Percentiles rank a stretch among this genome's conserved stretches.
Conservation (phyloP, 2,888 invertebrate species). For the Anodontia alba region DNA sequence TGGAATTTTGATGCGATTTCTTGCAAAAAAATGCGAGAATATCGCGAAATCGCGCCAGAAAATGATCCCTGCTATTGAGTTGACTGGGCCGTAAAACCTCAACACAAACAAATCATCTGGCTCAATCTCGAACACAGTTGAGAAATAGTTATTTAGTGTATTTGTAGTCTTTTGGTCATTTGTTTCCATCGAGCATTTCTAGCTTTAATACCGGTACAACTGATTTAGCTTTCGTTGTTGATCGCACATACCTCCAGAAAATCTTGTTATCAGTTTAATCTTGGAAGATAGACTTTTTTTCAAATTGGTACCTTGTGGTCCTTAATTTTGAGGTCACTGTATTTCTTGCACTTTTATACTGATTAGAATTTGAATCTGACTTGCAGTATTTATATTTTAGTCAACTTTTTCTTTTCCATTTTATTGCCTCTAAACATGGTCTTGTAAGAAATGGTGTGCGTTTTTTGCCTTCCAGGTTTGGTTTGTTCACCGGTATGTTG, state of each 20-base stretch:
- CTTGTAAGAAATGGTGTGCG: background rate
- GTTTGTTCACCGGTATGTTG: conserved; percentile 3
- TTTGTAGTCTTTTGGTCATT: background rate
- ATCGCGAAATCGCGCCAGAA: no score
- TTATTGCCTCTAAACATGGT: background rate
- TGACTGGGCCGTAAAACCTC: no score
- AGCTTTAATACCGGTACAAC: background rate
- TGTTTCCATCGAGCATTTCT: background rate
- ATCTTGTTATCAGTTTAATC: background rate
- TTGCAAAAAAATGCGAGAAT: no score
- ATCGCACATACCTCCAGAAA: conserved; percentile 9
- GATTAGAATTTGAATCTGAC: background rate
- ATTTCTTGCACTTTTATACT: background rate
- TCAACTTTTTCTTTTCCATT: background rate
- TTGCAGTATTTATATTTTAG: conserved; percentile 10
- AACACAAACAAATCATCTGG: no score
- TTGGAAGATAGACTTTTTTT: background rate
- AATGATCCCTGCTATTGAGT: no score
- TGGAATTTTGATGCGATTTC: no score
- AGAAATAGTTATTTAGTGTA: background rate
- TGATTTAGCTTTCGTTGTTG: background rate
- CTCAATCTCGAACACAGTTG: no score
- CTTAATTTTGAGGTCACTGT: background rate
- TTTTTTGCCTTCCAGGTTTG: background rate
- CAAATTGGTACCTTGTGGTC: background rate